A percentile compares a stretch with the other conserved stretches of the same genome.
Conservation (phyloP, 2,113 vertebrate species). For the Dascyllus trimaculatus region DNA sequence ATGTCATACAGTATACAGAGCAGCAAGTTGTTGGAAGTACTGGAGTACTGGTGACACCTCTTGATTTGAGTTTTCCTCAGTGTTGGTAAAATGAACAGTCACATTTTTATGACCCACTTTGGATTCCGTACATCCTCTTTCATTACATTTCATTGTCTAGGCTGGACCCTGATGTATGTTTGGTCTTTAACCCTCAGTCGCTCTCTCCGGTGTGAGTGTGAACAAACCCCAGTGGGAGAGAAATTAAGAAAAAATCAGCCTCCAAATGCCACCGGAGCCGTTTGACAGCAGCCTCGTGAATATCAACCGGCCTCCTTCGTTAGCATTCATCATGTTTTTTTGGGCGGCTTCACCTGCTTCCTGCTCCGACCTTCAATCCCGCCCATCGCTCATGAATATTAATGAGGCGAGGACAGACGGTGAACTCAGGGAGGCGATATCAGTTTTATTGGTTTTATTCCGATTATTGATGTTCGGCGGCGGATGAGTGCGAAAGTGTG, state of each 20-base stretch:
- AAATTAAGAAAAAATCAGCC: conserved; percentile 33
- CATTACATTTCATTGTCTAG: not conserved
- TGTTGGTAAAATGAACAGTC: no score
- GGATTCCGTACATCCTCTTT: not conserved
- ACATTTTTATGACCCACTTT: not conserved
- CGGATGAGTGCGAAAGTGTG: not conserved
- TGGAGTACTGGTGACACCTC: no score
- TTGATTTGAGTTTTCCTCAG: no score
- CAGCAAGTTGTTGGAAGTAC: no score
- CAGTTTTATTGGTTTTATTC: conserved; percentile 25
- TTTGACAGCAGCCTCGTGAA: conserved; percentile 44
- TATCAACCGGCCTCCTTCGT: conserved; percentile 52
- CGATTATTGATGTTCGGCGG: conserved; percentile 24
- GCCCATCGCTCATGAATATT: conserved; percentile 61
- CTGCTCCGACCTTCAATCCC: conserved; percentile 47
- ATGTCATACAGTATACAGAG: no score
- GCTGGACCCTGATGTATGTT: not conserved
- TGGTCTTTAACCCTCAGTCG: conserved; percentile 26
- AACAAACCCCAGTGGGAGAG: conserved; percentile 14
- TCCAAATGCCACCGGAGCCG: conserved; percentile 36
- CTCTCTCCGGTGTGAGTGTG: not conserved
- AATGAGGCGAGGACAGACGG: conserved; percentile 34
- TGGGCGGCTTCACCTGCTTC: conserved; percentile 32
- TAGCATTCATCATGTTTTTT: conserved; percentile 62
- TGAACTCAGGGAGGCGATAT: conserved; percentile 21